Evolutionary conservation across 2,888 invertebrate genomes (phyloP).

Genomic region (Himalopsyche japonica): DNA sequence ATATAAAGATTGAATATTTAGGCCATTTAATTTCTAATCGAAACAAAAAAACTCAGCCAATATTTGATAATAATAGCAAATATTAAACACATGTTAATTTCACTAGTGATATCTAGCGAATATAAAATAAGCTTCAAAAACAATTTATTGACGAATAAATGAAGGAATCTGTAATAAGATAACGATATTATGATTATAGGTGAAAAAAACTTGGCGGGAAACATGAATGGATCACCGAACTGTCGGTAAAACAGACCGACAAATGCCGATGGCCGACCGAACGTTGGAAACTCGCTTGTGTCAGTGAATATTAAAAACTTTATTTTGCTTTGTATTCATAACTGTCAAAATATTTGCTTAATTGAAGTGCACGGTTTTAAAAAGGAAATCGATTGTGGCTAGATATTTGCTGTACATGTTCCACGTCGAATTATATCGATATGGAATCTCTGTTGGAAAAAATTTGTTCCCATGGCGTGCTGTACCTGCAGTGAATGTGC

Average conservation of each 20-base stretch:
- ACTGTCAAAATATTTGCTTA: background rate
- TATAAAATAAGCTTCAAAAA: background rate
- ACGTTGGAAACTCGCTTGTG: slow-evolving; percentile 24
- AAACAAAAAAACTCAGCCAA: no score
- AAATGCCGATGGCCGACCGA: slow-evolving; percentile 26
- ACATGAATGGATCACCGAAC: slow-evolving; percentile 8
- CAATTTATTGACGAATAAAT: background rate
- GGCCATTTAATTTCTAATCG: no score
- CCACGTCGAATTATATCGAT: slow-evolving; percentile 2
- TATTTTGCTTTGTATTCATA: slow-evolving; percentile 18
- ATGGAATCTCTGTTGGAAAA: slow-evolving; percentile 16
- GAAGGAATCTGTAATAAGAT: background rate
- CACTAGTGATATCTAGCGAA: slow-evolving; percentile 2
- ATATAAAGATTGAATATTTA: no score
- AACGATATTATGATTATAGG: background rate
- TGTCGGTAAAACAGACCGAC: slow-evolving; percentile 26
- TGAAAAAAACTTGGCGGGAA: slow-evolving; percentile 28
- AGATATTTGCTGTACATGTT: background rate
- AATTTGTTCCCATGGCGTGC: slow-evolving; percentile 23
- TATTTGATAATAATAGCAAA: no score
- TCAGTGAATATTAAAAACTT: slow-evolving; percentile 27
- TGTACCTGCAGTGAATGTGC: slow-evolving; percentile 17
- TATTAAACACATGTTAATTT: no score
- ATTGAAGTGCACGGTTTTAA: slow-evolving; percentile 1
- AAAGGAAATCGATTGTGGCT: slow-evolving; percentile 6